phyloP scores from a whole-genome alignment of 2,113 vertebrate genomes.

The Phyllopteryx taeniolatus region DNA sequence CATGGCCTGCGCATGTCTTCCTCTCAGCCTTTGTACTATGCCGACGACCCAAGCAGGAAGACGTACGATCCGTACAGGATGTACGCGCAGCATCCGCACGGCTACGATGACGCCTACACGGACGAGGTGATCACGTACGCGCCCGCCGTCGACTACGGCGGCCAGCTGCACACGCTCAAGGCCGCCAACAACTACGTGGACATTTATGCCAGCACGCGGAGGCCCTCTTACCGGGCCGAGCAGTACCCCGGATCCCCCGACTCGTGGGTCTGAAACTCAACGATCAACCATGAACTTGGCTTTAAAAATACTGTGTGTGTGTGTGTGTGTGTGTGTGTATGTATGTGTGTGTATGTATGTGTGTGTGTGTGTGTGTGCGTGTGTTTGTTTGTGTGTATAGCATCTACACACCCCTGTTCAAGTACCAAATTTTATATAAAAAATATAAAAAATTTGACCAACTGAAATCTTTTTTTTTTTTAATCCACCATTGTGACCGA shows the following conservation, averaged over 20 bases:
- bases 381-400: background rate
- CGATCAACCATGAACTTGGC: slow-evolving; percentile 56
- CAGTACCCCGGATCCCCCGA: slow-evolving; percentile 96
- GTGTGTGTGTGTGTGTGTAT: background rate
- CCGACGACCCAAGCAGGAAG: slow-evolving; percentile 82
- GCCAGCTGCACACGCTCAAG: slow-evolving; percentile 87
- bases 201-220: slow-evolving; percentile 93
- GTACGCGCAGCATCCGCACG: slow-evolving; percentile 89
- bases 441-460: background rate
- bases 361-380: background rate
- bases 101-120: slow-evolving; percentile 89
- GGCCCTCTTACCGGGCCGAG: slow-evolving; percentile 89
- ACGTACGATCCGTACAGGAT: slow-evolving; percentile 91
- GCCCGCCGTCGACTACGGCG: slow-evolving; percentile 80
- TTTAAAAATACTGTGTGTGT: slow-evolving; percentile 23
- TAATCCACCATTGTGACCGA: background rate
- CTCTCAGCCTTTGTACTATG: slow-evolving; percentile 87
- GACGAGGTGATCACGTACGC: slow-evolving; percentile 90
- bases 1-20: background rate
- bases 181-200: slow-evolving; percentile 93
- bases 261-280: slow-evolving; percentile 87
- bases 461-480: background rate
- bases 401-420: background rate
- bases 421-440: background rate
- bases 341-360: background rate